Evolutionary conservation across 2,888 invertebrate species (phyloP), one percentile per base, ranked within the genome.

Genomic region (Drosophila formosana): DNA sequence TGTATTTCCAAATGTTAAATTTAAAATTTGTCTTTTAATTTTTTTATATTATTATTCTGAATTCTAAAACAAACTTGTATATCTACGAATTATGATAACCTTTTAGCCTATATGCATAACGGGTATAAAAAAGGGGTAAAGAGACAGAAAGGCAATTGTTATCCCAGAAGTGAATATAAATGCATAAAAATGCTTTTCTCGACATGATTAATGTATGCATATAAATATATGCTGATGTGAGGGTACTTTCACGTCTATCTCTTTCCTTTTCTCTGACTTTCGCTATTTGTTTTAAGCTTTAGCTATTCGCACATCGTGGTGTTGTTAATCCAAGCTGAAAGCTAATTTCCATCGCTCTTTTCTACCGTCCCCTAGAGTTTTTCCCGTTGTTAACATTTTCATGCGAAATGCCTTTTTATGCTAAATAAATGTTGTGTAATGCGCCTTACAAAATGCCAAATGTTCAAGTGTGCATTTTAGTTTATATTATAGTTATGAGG

Each of bases 271-370:
- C 5, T 28, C 5, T 7, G 46, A 25, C 13, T 46, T 37, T 46
- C 25, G 9, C 13, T 55, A 23, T 55, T 55, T 25, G 34, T 18
- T 32, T 45, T 25, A 1, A 26, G 25, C 45, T 34, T 43, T n/a
- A 32, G 43, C n/a, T 45, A 25, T 45, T 55, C 43, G 45, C 32
- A 45, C 32, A 25, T 45, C 8, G 32, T 45, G 25, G 25, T 45
- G 32, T 34, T 47, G 37, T 57, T 37, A 47, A 57, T 47, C 47
- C 28, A 3, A 57, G 23, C 37, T 30, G 6, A 55, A 57, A 37
- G 46, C 51, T 50, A 37, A 45, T 66, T 66, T 55, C 1, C 26
- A 47, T 26, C 18, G 25, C 7, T 25, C 1, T 46, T 45, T 34
- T 34, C n/a, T 11, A 18, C 23, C 7, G 3, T 5, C n/a, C 39